Base-by-base conservation (phyloP, 37 sponge, comb jelly and placozoan genomes). In the Eunapius fragilis region DNA sequence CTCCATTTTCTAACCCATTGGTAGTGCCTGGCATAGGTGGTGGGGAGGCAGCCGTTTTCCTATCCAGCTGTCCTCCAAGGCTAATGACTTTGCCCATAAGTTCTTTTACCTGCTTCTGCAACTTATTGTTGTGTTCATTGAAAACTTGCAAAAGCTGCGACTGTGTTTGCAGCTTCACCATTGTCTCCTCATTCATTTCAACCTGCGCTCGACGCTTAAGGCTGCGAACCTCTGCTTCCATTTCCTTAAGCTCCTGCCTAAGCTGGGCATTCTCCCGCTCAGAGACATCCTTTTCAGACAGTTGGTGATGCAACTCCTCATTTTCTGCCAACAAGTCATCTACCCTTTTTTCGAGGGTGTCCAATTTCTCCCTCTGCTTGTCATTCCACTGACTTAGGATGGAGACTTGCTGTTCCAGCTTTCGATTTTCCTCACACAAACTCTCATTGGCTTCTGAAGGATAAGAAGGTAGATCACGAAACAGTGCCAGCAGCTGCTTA, bases 371-470 rank as follows among this genome's bases (percentile, higher is more conserved):
- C 37, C 87, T 70, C 22, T 93, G 90, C 25, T 89, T 83, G 74
- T 93, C 94, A 32, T 90, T 93, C 94, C 94, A 93, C 25, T 93
- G 94, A 67, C 94, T 90, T 34, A 93, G 70, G 0, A 90, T 69
- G 30, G 91, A 90, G 11, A 93, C 88, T 26, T 93, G 88, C 73
- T 90, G 82, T 69, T 93, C 91, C 27, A 93, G 67, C 25, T 75
- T 70, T 24, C 74, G 84, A 76, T 93, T 93, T 72, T 90, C 90
- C 67, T 93, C 91, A 49, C 80, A 84, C 17, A 93, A 31, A 14
- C 33, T 68, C 70, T 72, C 38, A 34, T 69, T 69, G 31, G 80
- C 84, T 70, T 86, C 87, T 25, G 35, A 71, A 0, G 82, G 28
- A 4, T 35, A 35, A 34, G 38, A 25, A 35, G 87, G 86, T 25